These are phyloP conservation scores for Formicarius rufipectus DNA, from an alignment of 2,113 vertebrate species.

Conservation along the genomic window DNA sequence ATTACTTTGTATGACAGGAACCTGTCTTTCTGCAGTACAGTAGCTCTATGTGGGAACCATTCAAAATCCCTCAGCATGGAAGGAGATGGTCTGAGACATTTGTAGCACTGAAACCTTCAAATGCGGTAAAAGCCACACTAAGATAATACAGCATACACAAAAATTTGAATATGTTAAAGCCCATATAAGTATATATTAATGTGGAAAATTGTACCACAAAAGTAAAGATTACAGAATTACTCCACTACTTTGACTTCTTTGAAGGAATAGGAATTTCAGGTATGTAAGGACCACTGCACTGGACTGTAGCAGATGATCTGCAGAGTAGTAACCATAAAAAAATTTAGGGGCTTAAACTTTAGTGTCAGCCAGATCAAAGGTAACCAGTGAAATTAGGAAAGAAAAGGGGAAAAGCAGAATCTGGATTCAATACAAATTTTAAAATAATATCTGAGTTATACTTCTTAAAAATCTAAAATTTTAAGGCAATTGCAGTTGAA, in stretches of 20 bases:
- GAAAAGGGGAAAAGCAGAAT: not conserved
- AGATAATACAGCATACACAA: not conserved
- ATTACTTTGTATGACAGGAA: not conserved
- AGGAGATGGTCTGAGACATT: not conserved
- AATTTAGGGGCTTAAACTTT: not conserved
- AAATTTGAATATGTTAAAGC: not conserved
- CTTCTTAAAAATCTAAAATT: not conserved
- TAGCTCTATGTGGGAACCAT: not conserved
- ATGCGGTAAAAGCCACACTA: not conserved
- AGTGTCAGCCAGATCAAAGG: not conserved
- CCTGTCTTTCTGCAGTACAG: not conserved
- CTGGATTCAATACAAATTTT: not conserved
- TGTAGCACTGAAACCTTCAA: not conserved
- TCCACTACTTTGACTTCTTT: not conserved
- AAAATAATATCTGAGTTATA: not conserved
- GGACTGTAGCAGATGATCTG: not conserved
- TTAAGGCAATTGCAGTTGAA: not conserved
- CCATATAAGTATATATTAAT: not conserved
- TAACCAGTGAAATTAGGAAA: not conserved
- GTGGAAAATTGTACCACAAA: not conserved
- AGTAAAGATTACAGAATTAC: not conserved
- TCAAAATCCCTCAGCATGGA: not conserved
- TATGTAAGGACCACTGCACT: not conserved
- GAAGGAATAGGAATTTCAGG: not conserved
- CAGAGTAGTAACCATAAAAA: not conserved